These are phyloP conservation scores for Salmo trutta DNA, from an alignment of 2,797 vertebrate genomes.

Conservation along the genomic window DNA sequence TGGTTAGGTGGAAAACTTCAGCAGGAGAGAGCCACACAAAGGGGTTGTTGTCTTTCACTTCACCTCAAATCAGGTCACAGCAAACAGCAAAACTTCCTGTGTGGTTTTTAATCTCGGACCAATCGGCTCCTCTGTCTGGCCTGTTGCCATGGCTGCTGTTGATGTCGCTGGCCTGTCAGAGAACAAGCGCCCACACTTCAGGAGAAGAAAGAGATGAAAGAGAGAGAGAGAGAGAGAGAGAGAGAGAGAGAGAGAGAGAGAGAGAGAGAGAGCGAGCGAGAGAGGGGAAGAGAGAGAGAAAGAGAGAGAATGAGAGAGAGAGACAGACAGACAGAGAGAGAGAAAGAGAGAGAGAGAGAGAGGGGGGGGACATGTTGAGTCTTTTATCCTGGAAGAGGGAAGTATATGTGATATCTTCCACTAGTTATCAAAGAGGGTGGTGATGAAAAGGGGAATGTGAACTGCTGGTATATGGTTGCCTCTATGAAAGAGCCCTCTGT, in stretches of 20 bases:
- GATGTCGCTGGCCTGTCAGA: not conserved
- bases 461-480: not conserved
- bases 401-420: constrained; percentile 1
- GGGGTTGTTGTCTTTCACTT: not conserved
- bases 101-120: constrained; percentile 7
- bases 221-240: not conserved
- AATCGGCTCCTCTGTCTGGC: constrained; percentile 6
- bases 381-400: constrained; percentile 4
- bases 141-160: constrained; percentile 5
- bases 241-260: no score
- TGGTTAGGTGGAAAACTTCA: constrained; percentile 2
- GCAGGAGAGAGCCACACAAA: constrained; percentile 1
- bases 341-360: no score
- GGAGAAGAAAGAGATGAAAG: not conserved
- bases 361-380: not conserved
- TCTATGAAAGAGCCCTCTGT: constrained; percentile 5
- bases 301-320: no score
- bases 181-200: not conserved
- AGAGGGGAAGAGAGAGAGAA: no score
- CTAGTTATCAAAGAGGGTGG: not conserved
- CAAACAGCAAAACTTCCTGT: constrained; percentile 9
- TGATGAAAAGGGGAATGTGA: not conserved
- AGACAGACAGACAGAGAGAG: no score
- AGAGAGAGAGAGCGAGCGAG: no score
- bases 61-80: not conserved